phyloP scores from a whole-genome alignment of 1,140 invertebrate species.

The Neodiprion lecontei region DNA sequence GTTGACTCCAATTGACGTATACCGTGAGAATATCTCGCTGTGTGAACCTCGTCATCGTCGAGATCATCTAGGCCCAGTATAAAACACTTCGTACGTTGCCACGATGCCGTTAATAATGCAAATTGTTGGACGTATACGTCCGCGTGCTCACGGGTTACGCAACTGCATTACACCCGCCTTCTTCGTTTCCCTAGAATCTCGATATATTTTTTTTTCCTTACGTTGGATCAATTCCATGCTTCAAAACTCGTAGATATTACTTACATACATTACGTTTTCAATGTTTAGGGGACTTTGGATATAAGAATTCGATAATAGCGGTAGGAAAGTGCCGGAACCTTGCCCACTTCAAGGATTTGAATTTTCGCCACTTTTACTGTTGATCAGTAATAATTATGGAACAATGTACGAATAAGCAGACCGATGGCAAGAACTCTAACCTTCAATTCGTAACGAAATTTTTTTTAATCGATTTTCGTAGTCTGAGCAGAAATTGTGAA shows the following conservation, averaged over 20 bases:
- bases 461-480: no score
- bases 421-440: no score
- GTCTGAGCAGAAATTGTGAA: no score
- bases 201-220: conserved; percentile 31
- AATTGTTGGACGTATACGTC: conserved; percentile 33
- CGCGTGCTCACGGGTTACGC: conserved; percentile 19
- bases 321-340: no score
- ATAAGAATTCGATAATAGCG: no score
- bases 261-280: conserved; percentile 24
- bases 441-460: no score
- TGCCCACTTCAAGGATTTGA: no score
- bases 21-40: conserved; percentile 52
- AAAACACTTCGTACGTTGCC: not conserved
- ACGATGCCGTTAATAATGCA: conserved; percentile 34
- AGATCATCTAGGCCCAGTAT: not conserved
- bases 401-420: no score
- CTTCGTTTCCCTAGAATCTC: conserved; percentile 27
- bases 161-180: no score
- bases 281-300: no score
- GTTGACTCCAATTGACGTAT: conserved; percentile 55
- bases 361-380: no score
- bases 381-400: no score
- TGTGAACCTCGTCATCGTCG: conserved; percentile 22
- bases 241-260: conserved; percentile 13
- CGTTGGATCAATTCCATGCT: not conserved